Evolutionary conservation across 1,140 invertebrate genomes (phyloP).

Genomic region (Bursaphelenchus mucronatus): DNA sequence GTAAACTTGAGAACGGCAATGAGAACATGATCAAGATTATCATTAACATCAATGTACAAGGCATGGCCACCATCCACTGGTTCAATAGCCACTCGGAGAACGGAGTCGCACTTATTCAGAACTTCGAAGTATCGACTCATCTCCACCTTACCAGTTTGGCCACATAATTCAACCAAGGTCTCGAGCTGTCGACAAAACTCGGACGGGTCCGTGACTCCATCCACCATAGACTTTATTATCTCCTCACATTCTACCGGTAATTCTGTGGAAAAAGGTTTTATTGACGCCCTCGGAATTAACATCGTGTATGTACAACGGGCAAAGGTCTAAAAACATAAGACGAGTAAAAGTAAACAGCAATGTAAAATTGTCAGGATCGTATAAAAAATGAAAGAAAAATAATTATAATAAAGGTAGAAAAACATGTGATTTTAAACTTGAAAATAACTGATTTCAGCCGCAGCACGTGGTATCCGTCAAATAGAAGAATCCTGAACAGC

Average conservation of each 20-base stretch:
- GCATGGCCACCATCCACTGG: background rate
- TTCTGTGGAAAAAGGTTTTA: constrained; percentile 38
- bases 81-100: constrained; percentile 30
- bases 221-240: constrained; percentile 27
- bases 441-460: too few relatives aligned
- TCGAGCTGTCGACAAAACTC: constrained; percentile 30
- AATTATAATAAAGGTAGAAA: too few relatives aligned
- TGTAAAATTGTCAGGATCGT: too few relatives aligned
- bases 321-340: too few relatives aligned
- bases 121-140: constrained; percentile 41
- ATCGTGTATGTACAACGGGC: too few relatives aligned
- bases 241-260: constrained; percentile 34
- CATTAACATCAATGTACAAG: constrained; percentile 29
- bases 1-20: constrained; percentile 39
- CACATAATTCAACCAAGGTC: constrained; percentile 41
- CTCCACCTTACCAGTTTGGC: constrained; percentile 41
- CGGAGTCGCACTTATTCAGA: constrained; percentile 37
- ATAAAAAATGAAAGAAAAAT: too few relatives aligned
- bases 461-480: too few relatives aligned
- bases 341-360: too few relatives aligned
- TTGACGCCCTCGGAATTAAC: constrained; percentile 15
- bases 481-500: too few relatives aligned
- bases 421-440: too few relatives aligned
- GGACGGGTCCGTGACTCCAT: constrained; percentile 5
- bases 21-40: constrained; percentile 24